phyloP scores from a whole-genome alignment of 2,888 invertebrate genomes.

The Callimorpha dominula region DNA sequence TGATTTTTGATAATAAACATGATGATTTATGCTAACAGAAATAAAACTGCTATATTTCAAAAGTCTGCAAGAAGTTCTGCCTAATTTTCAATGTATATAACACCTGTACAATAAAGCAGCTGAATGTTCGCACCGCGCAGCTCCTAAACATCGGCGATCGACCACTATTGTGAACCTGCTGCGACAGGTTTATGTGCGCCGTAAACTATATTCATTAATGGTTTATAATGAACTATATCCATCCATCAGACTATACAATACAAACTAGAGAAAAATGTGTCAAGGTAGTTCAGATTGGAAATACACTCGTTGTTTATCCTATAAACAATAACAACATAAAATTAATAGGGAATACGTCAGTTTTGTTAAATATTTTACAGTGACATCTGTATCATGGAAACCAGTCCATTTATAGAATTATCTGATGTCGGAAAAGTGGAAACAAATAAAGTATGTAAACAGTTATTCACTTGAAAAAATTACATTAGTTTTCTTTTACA shows the following conservation, averaged over 20 bases:
- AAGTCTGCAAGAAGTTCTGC: neutral
- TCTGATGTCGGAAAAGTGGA: too few species aligned
- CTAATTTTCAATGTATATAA: neutral
- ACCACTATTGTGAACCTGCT: neutral
- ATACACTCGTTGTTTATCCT: neutral
- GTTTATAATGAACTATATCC: neutral
- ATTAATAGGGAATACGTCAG: neutral
- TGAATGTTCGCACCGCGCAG: neutral
- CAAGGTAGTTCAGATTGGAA: neutral
- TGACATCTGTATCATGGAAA: too few species aligned
- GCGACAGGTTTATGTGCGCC: conserved; percentile 1
- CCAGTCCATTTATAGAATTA: neutral
- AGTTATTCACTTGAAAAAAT: too few species aligned
- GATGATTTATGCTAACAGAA: neutral
- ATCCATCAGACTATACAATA: neutral
- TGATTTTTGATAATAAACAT: neutral
- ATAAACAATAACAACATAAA: neutral
- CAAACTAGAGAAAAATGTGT: neutral
- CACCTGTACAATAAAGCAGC: neutral
- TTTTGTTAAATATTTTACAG: neutral
- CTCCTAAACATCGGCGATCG: neutral
- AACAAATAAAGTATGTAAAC: too few species aligned
- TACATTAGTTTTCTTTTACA: too few species aligned
- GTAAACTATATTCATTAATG: neutral
- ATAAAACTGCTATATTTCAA: neutral